These are phyloP conservation scores for Cyanistes caeruleus DNA, from an alignment of 2,113 vertebrate genomes.

Conservation along the genomic window DNA sequence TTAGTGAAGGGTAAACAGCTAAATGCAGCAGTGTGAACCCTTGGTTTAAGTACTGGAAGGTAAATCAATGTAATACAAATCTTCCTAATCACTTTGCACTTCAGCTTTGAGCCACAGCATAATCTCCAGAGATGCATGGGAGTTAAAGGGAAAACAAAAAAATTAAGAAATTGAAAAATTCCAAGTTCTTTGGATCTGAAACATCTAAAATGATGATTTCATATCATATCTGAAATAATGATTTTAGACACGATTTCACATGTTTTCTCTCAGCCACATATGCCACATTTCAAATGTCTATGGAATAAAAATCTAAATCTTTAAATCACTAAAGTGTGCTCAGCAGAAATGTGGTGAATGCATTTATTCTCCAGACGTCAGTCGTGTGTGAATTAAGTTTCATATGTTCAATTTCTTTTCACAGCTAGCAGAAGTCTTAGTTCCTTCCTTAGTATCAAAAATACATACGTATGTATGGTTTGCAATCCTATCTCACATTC, in stretches of 20 bases:
- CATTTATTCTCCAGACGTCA: neutral
- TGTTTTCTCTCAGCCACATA: neutral
- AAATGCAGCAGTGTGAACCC: neutral
- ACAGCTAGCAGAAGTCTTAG: neutral
- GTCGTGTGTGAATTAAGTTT: neutral
- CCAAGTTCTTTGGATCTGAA: neutral
- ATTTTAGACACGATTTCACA: neutral
- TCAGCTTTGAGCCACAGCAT: neutral
- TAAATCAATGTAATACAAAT: slow-evolving; percentile 29
- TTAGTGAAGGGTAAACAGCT: neutral
- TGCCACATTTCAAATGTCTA: neutral
- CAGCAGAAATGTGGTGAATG: neutral
- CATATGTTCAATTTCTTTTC: neutral
- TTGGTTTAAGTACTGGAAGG: neutral
- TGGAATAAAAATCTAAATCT: neutral
- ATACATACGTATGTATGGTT: neutral
- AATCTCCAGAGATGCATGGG: neutral
- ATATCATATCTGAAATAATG: neutral
- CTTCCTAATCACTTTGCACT: slow-evolving; percentile 1
- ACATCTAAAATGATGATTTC: neutral
- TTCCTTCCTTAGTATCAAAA: neutral
- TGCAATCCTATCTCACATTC: neutral
- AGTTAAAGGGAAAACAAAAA: neutral
- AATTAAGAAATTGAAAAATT: neutral
- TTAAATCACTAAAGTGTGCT: neutral